Conservation (phyloP, 2,797 vertebrate genomes). For the Enteromius anoplus region DNA sequence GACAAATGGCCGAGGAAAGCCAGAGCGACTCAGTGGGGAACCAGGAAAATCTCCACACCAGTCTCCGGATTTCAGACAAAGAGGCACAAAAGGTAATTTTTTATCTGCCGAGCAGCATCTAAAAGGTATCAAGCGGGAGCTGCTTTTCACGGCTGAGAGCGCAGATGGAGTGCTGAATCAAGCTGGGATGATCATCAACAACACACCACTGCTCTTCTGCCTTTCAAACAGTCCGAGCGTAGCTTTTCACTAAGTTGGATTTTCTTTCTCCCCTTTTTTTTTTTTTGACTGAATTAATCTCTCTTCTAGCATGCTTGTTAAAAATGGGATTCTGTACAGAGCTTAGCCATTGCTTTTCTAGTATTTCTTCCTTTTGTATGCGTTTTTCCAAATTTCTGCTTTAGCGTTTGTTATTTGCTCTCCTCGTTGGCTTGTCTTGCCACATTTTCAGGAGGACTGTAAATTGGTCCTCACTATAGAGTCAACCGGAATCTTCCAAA, state of each 20-base stretch:
- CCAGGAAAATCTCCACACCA: constrained; percentile 38
- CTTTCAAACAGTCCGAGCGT: constrained; percentile 57
- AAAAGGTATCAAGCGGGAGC: constrained; percentile 47
- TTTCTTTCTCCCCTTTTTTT: constrained; percentile 14
- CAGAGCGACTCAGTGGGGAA: constrained; percentile 42
- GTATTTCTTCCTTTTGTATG: constrained; percentile 46
- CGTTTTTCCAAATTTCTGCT: constrained; percentile 34
- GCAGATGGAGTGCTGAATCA: constrained; percentile 50
- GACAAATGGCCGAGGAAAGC: constrained; percentile 48
- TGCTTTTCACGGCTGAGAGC: constrained; percentile 48
- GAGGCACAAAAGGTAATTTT: constrained; percentile 51
- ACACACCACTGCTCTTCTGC: constrained; percentile 54
- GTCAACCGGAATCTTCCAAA: constrained; percentile 57
- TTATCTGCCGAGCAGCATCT: constrained; percentile 40
- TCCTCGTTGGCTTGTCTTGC: constrained; percentile 53
- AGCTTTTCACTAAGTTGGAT: constrained; percentile 53
- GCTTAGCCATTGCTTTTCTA: constrained; percentile 53
- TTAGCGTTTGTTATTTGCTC: constrained; percentile 52
- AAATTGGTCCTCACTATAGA: constrained; percentile 50
- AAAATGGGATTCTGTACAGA: constrained; percentile 52
- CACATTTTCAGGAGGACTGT: constrained; percentile 45
- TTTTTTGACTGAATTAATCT: constrained; percentile 41
- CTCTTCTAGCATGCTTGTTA: constrained; percentile 19
- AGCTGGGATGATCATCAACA: constrained; percentile 60
- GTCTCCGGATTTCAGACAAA: constrained; percentile 51